phyloP scores from a whole-genome alignment of 2,113 vertebrate species.

The Paralichthys olivaceus region DNA sequence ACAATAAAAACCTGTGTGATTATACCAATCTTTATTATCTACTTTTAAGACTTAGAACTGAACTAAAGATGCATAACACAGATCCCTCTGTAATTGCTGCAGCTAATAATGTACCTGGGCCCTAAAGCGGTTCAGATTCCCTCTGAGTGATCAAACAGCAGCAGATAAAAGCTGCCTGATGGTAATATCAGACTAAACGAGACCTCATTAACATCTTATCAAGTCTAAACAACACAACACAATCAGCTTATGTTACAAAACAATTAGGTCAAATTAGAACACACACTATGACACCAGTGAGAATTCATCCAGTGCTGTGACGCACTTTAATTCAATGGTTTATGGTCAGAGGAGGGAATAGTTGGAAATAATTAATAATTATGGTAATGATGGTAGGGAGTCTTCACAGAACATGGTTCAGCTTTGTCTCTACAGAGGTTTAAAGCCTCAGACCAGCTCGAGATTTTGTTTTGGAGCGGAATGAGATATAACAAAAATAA shows the following conservation, averaged over 20 bases:
- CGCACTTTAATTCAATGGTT: conserved; percentile 16
- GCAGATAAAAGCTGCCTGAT: conserved; percentile 34
- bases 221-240: conserved; percentile 19
- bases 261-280: conserved; percentile 35
- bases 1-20: conserved; percentile 1
- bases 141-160: conserved; percentile 17
- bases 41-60: background rate
- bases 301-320: conserved; percentile 23
- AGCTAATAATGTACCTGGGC: background rate
- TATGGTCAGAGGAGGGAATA: conserved; percentile 27
- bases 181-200: conserved; percentile 23
- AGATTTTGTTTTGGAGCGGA: no score
- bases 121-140: conserved; percentile 5
- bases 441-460: background rate
- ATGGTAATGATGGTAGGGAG: conserved; percentile 10
- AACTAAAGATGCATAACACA: background rate
- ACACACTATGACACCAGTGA: conserved; percentile 8
- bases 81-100: background rate
- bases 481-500: no score
- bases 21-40: background rate
- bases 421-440: background rate
- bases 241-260: conserved; percentile 28
- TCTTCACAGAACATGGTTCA: background rate
- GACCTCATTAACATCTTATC: conserved; percentile 38
- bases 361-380: conserved; percentile 43